A percentile compares a stretch with the other conserved stretches of the same genome.
Evolutionary conservation across 1,140 invertebrate genomes (phyloP).

Genomic region (Reticulitermes speratus): DNA sequence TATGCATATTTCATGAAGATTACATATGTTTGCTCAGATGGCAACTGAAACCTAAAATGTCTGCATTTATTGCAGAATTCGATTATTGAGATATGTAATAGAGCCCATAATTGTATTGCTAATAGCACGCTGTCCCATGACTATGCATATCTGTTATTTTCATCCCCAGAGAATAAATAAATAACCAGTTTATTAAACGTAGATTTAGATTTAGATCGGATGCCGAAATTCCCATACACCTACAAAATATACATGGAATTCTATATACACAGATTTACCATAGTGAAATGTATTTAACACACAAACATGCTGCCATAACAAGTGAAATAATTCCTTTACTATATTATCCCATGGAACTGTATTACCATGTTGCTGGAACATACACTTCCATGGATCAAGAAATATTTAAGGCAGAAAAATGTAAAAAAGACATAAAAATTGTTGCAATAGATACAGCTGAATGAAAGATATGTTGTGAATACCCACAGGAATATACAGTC

Average conservation of each 20-base stretch:
- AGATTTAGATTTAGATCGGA: not conserved
- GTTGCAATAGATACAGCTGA: not conserved
- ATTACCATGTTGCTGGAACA: not conserved
- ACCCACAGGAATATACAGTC: not conserved
- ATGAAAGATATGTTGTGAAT: constrained; percentile 8
- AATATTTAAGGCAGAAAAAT: not conserved
- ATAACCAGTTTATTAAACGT: not conserved
- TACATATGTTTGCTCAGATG: too few species aligned
- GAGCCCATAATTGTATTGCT: not conserved
- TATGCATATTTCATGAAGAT: too few species aligned
- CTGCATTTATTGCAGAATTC: not conserved
- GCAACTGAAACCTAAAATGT: too few species aligned
- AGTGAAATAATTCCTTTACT: not conserved
- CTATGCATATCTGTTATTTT: constrained; percentile 8
- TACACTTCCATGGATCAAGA: not conserved
- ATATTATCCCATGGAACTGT: not conserved
- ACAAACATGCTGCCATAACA: constrained; percentile 6
- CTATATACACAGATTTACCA: too few species aligned
- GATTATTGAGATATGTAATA: not conserved
- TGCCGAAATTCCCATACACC: not conserved
- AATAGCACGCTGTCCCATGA: not conserved
- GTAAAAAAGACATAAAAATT: not conserved
- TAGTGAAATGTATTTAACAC: not conserved
- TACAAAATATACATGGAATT: not conserved
- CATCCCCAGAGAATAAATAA: not conserved